Percentiles rank a stretch among this genome's conserved stretches.
These are phyloP conservation scores for Dicycla oo DNA, from an alignment of 2,888 invertebrate genomes.

Conservation along the genomic window DNA sequence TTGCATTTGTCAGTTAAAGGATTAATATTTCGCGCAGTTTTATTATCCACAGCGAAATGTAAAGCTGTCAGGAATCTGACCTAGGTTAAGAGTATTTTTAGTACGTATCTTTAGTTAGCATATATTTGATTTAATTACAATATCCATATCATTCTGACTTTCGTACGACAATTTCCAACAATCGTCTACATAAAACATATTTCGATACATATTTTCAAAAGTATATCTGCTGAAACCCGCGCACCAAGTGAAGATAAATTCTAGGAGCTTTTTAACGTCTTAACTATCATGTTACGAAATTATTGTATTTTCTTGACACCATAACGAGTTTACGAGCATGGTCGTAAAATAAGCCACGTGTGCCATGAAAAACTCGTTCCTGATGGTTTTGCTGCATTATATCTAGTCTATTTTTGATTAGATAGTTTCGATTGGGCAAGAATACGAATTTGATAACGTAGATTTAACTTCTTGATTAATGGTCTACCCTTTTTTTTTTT, in stretches of 20 bases:
- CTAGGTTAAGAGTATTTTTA: neutral
- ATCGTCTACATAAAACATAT: no score
- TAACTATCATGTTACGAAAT: conserved; percentile 67
- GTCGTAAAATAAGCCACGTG: conserved; percentile 71
- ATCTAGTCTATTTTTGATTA: conserved; percentile 50
- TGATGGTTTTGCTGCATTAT: conserved; percentile 30
- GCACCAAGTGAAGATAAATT: neutral
- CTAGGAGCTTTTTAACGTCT: conserved; percentile 31
- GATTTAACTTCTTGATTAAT: neutral
- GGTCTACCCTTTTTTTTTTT: neutral
- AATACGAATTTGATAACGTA: neutral
- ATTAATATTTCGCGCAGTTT: neutral
- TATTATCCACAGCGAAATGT: neutral
- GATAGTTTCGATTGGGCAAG: conserved; percentile 36
- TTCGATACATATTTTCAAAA: neutral
- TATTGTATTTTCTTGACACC: conserved; percentile 69
- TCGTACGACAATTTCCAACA: no score
- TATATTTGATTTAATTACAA: neutral
- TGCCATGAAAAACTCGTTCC: conserved; percentile 60
- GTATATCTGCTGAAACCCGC: neutral
- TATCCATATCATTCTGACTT: neutral
- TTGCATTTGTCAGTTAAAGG: conserved; percentile 12
- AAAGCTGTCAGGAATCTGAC: neutral
- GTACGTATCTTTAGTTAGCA: no score
- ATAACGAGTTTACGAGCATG: conserved; percentile 69